Evolutionary conservation across 2,888 invertebrate genomes (phyloP), one percentile per base, ranked within the genome.

Genomic region (Drosophila multiciliata): DNA sequence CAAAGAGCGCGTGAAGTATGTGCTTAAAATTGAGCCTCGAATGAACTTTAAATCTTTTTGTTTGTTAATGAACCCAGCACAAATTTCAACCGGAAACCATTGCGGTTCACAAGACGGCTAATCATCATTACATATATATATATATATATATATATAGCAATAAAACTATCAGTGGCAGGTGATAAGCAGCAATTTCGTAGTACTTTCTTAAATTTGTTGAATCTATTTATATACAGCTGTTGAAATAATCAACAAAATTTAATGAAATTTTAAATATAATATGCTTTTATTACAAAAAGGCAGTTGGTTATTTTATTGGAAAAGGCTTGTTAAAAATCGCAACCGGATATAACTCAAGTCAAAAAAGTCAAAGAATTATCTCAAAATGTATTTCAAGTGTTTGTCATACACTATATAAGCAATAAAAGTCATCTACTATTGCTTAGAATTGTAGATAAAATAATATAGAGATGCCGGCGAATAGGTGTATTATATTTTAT

Each of bases 1-100:
- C 80, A 65, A 35, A 59, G 2, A 23, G n/a, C 53, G 49, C 53
- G 61, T 62, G 60, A 55, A 54, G 11, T 33, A 49, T 48, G 48
- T 53, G 50, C 35, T 66, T 62, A 33, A 61, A 64, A 78, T 70
- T 59, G 29, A 50, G 17, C 29, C 12, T 17, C 15, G 3, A 63
- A 12, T 66, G 57, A 67, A 72, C 53, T 64, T 80, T 57, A 59
- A 66, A 6, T 4, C n/a, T 38, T 58, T 58, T 45, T 58, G 45
- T 17, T 48, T 38, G 40, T 45, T 54, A 35, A 55, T 64, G 29
- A 48, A 54, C 36, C 26, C 15, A 17, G 36, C 17, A 45, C 23
- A 48, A 57, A 36, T 65, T 58, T 50, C 42, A 58, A 58, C 33
- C 45, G 58, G 32, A 66, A 66, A 52, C n/a, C 35, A 52, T 55